Conservation (phyloP, 2,113 vertebrate species). For the Trochalopteron elliotii region DNA sequence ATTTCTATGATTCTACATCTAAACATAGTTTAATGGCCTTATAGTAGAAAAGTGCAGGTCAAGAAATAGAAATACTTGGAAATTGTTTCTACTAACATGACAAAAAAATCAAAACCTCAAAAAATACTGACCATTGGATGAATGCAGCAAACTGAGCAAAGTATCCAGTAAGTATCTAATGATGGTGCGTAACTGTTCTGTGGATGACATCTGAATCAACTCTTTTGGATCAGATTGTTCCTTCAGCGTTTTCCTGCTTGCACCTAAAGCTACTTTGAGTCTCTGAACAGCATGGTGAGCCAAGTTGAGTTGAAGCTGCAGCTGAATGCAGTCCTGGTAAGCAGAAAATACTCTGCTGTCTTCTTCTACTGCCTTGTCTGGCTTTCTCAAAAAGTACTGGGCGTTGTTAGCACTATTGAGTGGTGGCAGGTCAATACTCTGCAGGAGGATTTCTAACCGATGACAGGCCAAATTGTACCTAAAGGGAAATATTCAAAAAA, state of each 20-base stretch:
- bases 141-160: conserved; percentile 94
- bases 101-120: background rate
- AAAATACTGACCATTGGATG: conserved; percentile 88
- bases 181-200: conserved; percentile 95
- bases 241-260: conserved; percentile 80
- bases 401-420: conserved; percentile 98
- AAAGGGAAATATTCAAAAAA: background rate
- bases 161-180: conserved; percentile 97
- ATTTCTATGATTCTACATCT: background rate
- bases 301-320: conserved; percentile 96
- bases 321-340: conserved; percentile 97
- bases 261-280: conserved; percentile 90
- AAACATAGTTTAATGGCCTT: background rate
- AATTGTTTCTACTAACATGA: background rate
- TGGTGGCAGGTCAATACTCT: conserved; percentile 96
- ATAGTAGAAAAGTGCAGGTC: background rate
- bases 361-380: conserved; percentile 97
- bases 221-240: conserved; percentile 77
- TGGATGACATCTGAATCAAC: conserved; percentile 91
- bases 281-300: conserved; percentile 96
- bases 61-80: background rate
- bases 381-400: conserved; percentile 96
- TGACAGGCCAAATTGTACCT: conserved; percentile 99
- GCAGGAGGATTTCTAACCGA: conserved; percentile 93
- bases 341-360: conserved; percentile 96